Percentiles rank a stretch among this genome's conserved stretches.
These are phyloP conservation scores for Oreochromis grahami DNA, from an alignment of 2,797 vertebrate species.

Conservation along the genomic window DNA sequence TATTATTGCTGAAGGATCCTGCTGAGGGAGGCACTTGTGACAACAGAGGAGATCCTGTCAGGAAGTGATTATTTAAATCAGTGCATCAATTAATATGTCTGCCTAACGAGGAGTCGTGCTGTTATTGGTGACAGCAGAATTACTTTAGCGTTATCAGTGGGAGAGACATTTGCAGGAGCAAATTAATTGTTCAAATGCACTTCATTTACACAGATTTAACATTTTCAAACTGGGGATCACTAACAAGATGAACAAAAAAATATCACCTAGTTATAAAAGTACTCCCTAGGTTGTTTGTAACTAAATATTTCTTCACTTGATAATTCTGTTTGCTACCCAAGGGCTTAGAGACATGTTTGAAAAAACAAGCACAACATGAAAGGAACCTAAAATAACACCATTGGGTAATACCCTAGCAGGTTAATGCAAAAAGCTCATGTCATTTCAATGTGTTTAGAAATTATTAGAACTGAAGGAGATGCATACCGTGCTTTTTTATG, in stretches of 20 bases:
- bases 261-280: neutral
- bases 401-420: neutral
- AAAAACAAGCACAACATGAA: neutral
- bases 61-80: slow-evolving; percentile 66
- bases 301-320: neutral
- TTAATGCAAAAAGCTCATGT: neutral
- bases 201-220: slow-evolving; percentile 24
- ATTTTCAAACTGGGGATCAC: neutral
- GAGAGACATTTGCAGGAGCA: slow-evolving; percentile 18
- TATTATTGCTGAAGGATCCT: slow-evolving; percentile 24
- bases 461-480: neutral
- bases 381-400: neutral
- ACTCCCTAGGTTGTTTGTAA: neutral
- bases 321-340: neutral
- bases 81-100: slow-evolving; percentile 55
- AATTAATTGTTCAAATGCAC: slow-evolving; percentile 48
- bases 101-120: slow-evolving; percentile 51
- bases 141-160: slow-evolving; percentile 37
- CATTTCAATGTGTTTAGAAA: neutral
- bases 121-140: slow-evolving; percentile 59
- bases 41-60: slow-evolving; percentile 52
- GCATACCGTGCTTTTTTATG: neutral
- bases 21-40: slow-evolving; percentile 38
- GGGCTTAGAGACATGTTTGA: neutral
- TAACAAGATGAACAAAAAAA: neutral